These are phyloP conservation scores for Rutilus rutilus DNA, from an alignment of 2,113 vertebrate genomes.

Conservation along the genomic window DNA sequence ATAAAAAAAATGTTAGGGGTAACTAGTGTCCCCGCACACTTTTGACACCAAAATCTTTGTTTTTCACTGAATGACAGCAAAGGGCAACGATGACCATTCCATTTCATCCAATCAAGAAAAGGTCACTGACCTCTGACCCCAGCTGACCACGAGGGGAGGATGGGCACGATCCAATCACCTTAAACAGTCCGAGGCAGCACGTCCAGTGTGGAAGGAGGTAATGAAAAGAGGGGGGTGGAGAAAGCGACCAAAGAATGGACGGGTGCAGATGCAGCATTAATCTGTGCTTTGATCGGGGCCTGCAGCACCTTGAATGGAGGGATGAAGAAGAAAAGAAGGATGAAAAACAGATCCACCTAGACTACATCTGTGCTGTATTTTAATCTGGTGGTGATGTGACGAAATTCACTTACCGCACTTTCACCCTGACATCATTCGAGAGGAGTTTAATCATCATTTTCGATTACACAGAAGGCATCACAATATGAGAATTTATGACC, in stretches of 20 bases:
- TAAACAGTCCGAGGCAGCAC: slow-evolving; percentile 77
- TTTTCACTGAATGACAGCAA: slow-evolving; percentile 40
- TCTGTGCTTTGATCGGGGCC: slow-evolving; percentile 69
- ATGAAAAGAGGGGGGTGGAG: slow-evolving; percentile 53
- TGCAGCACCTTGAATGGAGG: slow-evolving; percentile 63
- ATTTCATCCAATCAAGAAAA: slow-evolving; percentile 63
- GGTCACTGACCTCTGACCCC: slow-evolving; percentile 73
- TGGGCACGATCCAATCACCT: slow-evolving; percentile 73
- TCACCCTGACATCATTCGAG: slow-evolving; percentile 15
- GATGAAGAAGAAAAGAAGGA: slow-evolving; percentile 43
- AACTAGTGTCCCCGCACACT: slow-evolving; percentile 16
- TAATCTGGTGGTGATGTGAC: slow-evolving; percentile 12
- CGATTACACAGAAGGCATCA: not conserved
- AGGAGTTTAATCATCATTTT: slow-evolving; percentile 19
- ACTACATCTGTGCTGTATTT: slow-evolving; percentile 65
- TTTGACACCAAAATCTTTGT: slow-evolving; percentile 42
- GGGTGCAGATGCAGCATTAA: slow-evolving; percentile 64
- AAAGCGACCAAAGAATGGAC: slow-evolving; percentile 53
- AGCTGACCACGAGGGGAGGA: slow-evolving; percentile 69
- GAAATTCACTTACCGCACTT: slow-evolving; percentile 10
- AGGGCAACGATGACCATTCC: slow-evolving; percentile 54
- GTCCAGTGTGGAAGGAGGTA: slow-evolving; percentile 49
- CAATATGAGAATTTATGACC: not conserved
- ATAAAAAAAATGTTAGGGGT: not conserved
- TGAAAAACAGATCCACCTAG: slow-evolving; percentile 43